These are phyloP conservation scores for Anthoscopus minutus DNA, from an alignment of 2,113 vertebrate species.

Conservation along the genomic window DNA sequence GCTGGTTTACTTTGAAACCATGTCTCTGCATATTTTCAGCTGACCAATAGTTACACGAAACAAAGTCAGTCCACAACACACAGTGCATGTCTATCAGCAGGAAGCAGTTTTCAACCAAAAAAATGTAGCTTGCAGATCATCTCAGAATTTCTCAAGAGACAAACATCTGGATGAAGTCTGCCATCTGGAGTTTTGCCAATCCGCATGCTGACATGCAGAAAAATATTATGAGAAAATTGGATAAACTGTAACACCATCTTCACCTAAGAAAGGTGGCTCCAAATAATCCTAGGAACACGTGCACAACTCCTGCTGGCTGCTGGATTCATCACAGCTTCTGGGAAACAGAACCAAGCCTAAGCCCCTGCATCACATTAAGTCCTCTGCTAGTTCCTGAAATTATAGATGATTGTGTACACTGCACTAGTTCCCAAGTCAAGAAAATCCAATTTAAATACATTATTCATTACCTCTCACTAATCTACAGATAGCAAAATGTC, in stretches of 20 bases:
- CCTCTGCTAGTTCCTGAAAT: not conserved
- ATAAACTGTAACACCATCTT: not conserved
- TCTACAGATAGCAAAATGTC: not conserved
- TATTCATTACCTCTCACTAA: not conserved
- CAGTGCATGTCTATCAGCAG: not conserved
- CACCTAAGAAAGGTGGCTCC: not conserved
- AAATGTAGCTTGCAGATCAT: not conserved
- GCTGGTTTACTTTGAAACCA: not conserved
- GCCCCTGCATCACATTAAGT: not conserved
- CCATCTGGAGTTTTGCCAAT: not conserved
- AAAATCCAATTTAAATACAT: not conserved
- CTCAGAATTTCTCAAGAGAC: not conserved
- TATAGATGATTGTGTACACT: not conserved
- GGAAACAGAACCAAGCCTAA: not conserved
- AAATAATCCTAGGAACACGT: rapidly evolving
- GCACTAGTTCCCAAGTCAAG: not conserved
- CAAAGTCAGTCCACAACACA: not conserved
- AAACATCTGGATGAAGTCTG: not conserved
- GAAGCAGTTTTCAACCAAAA: not conserved
- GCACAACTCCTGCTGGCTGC: not conserved
- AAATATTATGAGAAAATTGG: not conserved
- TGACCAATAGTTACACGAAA: not conserved
- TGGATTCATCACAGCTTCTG: not conserved
- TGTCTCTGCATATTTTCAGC: not conserved
- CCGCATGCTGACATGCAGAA: not conserved